A percentile compares a stretch with the other conserved stretches of the same genome.
Evolutionary conservation across 2,888 invertebrate species (phyloP).

Genomic region (Danaus chrysippus): DNA sequence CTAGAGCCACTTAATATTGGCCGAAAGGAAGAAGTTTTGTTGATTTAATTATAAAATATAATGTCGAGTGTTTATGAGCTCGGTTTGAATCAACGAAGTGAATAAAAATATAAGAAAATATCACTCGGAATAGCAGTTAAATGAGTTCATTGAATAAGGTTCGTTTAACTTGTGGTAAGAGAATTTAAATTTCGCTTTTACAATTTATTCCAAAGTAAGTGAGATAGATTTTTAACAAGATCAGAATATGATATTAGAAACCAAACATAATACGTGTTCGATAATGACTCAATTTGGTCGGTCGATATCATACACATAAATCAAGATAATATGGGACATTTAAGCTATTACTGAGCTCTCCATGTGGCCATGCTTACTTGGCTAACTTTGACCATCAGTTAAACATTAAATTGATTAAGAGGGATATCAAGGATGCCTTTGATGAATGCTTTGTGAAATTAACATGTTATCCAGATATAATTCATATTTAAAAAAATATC

Average conservation of each 20-base stretch:
- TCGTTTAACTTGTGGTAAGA: constrained; percentile 28
- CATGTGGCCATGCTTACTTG: constrained; percentile 13
- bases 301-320: background rate
- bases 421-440: constrained; percentile 38
- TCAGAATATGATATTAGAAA: background rate
- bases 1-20: no score
- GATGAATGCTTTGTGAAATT: constrained; percentile 30
- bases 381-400: constrained; percentile 26
- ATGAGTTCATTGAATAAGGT: constrained; percentile 23
- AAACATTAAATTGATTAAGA: constrained; percentile 36
- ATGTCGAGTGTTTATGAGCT: constrained; percentile 2
- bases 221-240: background rate
- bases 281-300: constrained; percentile 4
- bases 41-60: background rate
- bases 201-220: constrained; percentile 20
- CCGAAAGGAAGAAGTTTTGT: no score
- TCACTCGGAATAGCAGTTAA: constrained; percentile 21
- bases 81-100: background rate
- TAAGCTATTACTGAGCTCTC: constrained; percentile 13
- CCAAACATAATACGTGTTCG: background rate
- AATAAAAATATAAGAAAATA: constrained; percentile 8
- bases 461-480: no score
- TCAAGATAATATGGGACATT: background rate
- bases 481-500: no score
- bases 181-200: constrained; percentile 29